A percentile compares a stretch with the other conserved stretches of the same genome.
phyloP scores from a whole-genome alignment of 2,797 vertebrate genomes.

The Pipistrellus kuhlii region DNA sequence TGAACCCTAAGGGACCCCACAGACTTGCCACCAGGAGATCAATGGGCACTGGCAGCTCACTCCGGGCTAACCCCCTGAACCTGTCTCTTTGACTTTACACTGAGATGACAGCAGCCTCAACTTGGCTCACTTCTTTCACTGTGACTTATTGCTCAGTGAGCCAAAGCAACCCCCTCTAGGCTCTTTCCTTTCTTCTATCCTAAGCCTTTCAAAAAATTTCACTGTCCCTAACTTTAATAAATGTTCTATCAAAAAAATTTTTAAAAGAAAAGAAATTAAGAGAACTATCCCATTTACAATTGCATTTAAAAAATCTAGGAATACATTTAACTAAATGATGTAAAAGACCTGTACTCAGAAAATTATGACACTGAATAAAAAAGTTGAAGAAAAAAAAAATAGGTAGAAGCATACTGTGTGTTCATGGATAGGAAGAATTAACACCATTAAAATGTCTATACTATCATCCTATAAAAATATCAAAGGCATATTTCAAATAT shows the following conservation, averaged over 20 bases:
- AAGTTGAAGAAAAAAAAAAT: neutral
- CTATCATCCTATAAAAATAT: neutral
- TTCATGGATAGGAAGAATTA: neutral
- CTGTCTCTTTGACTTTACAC: neutral
- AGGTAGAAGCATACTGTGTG: neutral
- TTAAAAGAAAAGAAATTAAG: neutral
- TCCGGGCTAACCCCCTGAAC: neutral
- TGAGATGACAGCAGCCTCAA: no score
- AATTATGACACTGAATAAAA: neutral
- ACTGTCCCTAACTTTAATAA: no score
- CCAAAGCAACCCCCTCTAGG: no score
- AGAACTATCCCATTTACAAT: neutral
- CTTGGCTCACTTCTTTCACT: no score
- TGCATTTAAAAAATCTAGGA: neutral
- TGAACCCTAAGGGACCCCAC: neutral
- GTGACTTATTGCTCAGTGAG: no score
- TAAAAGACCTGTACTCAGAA: neutral
- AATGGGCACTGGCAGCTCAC: neutral
- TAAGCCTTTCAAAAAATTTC: no score
- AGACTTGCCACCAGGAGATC: neutral
- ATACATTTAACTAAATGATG: neutral
- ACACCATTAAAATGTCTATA: neutral
- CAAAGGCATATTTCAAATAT: neutral
- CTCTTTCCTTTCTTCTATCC: no score
- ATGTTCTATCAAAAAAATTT: no score